Conservation (phyloP, 2,888 invertebrate genomes). For the Agrotis clavis region DNA sequence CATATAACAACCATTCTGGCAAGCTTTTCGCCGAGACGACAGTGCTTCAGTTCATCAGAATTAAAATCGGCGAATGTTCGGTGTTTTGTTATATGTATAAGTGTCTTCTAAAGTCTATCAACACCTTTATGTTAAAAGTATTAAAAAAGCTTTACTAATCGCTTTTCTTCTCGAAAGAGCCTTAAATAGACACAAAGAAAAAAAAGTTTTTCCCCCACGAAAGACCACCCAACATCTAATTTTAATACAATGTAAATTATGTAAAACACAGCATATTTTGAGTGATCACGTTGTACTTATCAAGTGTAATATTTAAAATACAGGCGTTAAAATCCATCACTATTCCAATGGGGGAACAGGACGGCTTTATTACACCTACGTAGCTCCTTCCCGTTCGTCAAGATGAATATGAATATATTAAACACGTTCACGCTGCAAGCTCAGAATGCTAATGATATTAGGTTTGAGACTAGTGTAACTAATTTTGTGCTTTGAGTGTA, state of each 20-base stretch:
- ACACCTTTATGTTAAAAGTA: background rate
- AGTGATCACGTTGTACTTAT: slow-evolving; percentile 49
- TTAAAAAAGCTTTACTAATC: background rate
- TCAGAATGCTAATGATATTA: slow-evolving; percentile 69
- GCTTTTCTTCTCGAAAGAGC: background rate
- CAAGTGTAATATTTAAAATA: slow-evolving; percentile 52
- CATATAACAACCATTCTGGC: too few species aligned
- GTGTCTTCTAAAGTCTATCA: too few species aligned
- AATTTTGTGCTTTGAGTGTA: slow-evolving; percentile 57
- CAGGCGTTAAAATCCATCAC: slow-evolving; percentile 66
- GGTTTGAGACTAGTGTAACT: slow-evolving; percentile 62
- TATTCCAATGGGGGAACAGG: slow-evolving; percentile 68
- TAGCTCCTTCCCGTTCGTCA: slow-evolving; percentile 70
- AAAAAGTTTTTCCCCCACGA: background rate
- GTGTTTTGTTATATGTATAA: too few species aligned
- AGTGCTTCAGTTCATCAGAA: too few species aligned
- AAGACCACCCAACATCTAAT: slow-evolving; percentile 14
- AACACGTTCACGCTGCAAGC: slow-evolving; percentile 64
- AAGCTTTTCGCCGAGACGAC: too few species aligned
- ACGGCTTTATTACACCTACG: slow-evolving; percentile 73
- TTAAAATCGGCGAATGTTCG: too few species aligned
- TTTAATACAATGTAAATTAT: slow-evolving; percentile 28
- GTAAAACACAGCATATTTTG: slow-evolving; percentile 32
- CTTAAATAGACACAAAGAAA: background rate
- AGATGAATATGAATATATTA: slow-evolving; percentile 75